Evolutionary conservation across 2,888 invertebrate genomes (phyloP).

Genomic region (Esperia sulphurella): DNA sequence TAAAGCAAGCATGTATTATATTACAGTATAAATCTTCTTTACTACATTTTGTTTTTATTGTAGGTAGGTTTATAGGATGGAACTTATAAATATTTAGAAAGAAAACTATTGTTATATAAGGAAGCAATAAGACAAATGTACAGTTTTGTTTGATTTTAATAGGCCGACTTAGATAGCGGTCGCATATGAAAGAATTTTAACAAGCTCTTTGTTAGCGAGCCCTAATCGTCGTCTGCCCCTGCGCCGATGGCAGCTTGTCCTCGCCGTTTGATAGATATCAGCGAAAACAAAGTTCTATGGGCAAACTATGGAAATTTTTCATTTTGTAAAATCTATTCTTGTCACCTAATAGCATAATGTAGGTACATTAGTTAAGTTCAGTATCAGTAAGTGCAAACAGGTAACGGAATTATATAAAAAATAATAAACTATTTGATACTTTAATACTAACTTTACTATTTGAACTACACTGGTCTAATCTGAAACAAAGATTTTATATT

Average conservation of each 20-base stretch:
- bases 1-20: no score
- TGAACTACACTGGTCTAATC: no score
- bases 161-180: slow-evolving; percentile 41
- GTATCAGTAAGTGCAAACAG: no score
- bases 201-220: slow-evolving; percentile 62
- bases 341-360: slow-evolving; percentile 11
- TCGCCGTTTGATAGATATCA: slow-evolving; percentile 8
- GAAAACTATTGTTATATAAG: slow-evolving; percentile 1
- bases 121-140: slow-evolving; percentile 17
- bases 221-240: slow-evolving; percentile 30
- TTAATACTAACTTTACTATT: no score
- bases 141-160: slow-evolving; percentile 58
- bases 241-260: slow-evolving; percentile 2
- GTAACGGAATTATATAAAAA: no score
- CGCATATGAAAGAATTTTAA: slow-evolving; percentile 63
- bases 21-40: neutral
- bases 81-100: slow-evolving; percentile 6
- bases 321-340: slow-evolving; percentile 14
- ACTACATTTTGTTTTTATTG: no score
- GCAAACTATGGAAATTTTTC: slow-evolving; percentile 9
- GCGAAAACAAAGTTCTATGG: slow-evolving; percentile 3
- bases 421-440: no score
- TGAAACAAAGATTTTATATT: no score
- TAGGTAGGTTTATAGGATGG: neutral
- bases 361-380: neutral